Conservation (phyloP, 2,113 vertebrate species). For the Oreochromis spilurus region DNA sequence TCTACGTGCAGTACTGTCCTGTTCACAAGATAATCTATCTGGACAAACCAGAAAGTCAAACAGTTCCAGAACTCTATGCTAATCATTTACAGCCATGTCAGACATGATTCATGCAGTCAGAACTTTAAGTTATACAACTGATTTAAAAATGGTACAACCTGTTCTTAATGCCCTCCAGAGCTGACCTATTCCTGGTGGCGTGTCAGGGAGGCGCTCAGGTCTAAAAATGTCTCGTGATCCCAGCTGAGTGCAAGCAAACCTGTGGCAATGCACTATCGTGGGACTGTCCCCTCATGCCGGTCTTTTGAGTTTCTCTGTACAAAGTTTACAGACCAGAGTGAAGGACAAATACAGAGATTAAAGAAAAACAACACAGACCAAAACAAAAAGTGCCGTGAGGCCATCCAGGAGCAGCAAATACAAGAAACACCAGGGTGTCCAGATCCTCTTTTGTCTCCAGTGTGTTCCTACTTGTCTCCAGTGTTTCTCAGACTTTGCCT, state of each 20-base stretch:
- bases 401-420: neutral
- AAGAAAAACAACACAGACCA: neutral
- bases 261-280: neutral
- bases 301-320: neutral
- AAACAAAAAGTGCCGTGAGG: neutral
- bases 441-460: neutral
- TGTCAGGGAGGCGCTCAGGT: neutral
- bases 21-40: neutral
- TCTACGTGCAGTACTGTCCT: neutral
- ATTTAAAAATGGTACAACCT: neutral
- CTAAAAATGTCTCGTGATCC: slow-evolving; percentile 25
- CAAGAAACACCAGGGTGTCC: neutral
- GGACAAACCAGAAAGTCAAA: slow-evolving; percentile 4
- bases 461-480: neutral
- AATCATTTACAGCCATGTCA: neutral
- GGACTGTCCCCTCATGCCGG: neutral
- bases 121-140: neutral
- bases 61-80: neutral
- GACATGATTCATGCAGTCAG: neutral
- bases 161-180: neutral
- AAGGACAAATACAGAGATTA: neutral
- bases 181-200: neutral
- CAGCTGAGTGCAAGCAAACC: neutral
- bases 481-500: neutral
- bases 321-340: slow-evolving; percentile 5